phyloP scores from a whole-genome alignment of 2,113 vertebrate genomes.

The Promerops cafer region DNA sequence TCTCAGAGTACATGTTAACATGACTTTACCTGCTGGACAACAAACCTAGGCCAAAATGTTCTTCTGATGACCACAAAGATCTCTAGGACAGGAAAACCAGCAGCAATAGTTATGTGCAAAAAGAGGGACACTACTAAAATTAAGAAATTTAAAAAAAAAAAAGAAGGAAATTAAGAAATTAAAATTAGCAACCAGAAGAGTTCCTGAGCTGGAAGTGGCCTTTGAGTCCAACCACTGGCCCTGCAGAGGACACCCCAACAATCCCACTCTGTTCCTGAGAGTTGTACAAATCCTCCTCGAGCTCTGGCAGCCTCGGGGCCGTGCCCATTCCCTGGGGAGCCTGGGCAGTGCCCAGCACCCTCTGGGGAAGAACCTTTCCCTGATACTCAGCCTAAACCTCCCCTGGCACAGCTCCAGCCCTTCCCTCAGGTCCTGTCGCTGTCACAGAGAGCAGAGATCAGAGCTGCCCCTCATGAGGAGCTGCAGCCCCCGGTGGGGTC shows the following conservation, averaged over 20 bases:
- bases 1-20: neutral
- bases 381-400: fast-evolving
- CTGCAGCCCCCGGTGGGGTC: neutral
- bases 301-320: neutral
- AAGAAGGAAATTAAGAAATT: neutral
- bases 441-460: neutral
- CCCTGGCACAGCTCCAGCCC: neutral
- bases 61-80: neutral
- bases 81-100: neutral
- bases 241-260: neutral
- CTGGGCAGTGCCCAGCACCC: neutral
- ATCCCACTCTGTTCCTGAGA: neutral
- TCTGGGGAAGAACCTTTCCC: neutral
- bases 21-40: neutral
- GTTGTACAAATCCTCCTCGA: neutral
- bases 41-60: neutral
- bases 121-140: neutral
- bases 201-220: neutral
- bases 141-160: neutral
- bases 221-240: neutral
- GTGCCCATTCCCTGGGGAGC: neutral
- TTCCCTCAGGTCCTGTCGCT: neutral
- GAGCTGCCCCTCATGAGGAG: neutral
- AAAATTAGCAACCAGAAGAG: neutral
- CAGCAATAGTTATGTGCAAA: neutral